Conservation (phyloP, 1,140 invertebrate genomes). For the Drosophila baimaii region DNA sequence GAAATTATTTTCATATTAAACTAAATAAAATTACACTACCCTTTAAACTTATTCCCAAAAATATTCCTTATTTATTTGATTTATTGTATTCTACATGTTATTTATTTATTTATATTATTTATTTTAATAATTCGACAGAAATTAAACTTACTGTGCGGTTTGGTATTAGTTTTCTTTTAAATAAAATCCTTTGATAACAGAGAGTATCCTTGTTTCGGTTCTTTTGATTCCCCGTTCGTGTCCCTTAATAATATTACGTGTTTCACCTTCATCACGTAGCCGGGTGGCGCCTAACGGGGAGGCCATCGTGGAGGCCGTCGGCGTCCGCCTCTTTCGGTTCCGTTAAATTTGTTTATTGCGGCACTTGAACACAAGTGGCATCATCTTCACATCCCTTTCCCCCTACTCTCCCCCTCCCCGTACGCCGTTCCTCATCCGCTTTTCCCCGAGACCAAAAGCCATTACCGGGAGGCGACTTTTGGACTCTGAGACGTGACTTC, state of each 20-base stretch:
- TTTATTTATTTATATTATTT: no score
- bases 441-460: constrained; percentile 27
- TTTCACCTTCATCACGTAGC: constrained; percentile 69
- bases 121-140: not conserved
- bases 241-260: constrained; percentile 27
- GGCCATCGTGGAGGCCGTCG: constrained; percentile 47
- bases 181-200: not conserved
- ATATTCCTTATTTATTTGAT: no score
- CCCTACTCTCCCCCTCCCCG: no score
- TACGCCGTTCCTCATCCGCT: not conserved
- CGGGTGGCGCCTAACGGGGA: constrained; percentile 26
- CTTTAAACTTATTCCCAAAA: no score
- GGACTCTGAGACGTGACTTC: constrained; percentile 66
- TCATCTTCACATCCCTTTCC: constrained; percentile 60
- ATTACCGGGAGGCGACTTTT: constrained; percentile 53
- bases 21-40: no score
- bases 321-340: constrained; percentile 46
- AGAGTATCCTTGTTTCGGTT: constrained; percentile 7
- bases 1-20: no score
- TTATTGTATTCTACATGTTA: no score
- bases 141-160: no score
- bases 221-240: no score
- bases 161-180: not conserved
- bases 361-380: constrained; percentile 80
- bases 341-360: constrained; percentile 80